Percentiles rank a stretch among this genome's conserved stretches.
Evolutionary conservation across 2,113 vertebrate species (phyloP).

Genomic region (Columba livia): DNA sequence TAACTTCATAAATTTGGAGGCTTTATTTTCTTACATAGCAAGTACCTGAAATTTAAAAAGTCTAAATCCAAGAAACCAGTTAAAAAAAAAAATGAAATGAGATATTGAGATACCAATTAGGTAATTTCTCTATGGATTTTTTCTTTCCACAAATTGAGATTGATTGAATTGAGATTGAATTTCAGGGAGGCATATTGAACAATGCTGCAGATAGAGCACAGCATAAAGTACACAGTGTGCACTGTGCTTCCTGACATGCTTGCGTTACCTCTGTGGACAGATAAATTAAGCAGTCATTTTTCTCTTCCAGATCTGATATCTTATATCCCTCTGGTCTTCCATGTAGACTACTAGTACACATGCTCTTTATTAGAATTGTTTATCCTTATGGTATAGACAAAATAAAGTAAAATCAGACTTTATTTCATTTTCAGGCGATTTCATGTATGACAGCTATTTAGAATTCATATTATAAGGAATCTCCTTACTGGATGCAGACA

Average conservation of each 20-base stretch:
- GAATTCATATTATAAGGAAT: not conserved
- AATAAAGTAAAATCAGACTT: not conserved
- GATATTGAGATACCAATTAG: constrained; percentile 41
- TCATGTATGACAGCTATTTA: not conserved
- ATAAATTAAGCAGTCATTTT: not conserved
- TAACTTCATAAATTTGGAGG: not conserved
- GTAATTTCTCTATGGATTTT: constrained; percentile 6
- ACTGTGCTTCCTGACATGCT: not conserved
- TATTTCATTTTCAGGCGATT: not conserved
- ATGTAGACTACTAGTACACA: not conserved
- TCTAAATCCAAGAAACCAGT: not conserved
- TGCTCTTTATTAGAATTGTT: not conserved
- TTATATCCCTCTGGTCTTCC: not conserved
- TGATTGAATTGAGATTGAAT: constrained; percentile 34
- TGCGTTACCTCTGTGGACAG: not conserved
- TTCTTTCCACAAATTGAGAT: constrained; percentile 20
- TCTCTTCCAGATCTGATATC: not conserved
- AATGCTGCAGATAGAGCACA: not conserved
- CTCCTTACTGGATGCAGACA: not conserved
- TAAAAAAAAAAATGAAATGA: not conserved
- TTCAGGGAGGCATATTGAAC: not conserved
- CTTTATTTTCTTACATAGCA: not conserved
- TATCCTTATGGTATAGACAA: not conserved
- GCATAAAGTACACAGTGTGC: not conserved
- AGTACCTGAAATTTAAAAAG: not conserved